Percentiles rank a stretch among this genome's conserved stretches.
These are phyloP conservation scores for Struthidea cinerea DNA, from an alignment of 2,113 vertebrate genomes.

Conservation along the genomic window DNA sequence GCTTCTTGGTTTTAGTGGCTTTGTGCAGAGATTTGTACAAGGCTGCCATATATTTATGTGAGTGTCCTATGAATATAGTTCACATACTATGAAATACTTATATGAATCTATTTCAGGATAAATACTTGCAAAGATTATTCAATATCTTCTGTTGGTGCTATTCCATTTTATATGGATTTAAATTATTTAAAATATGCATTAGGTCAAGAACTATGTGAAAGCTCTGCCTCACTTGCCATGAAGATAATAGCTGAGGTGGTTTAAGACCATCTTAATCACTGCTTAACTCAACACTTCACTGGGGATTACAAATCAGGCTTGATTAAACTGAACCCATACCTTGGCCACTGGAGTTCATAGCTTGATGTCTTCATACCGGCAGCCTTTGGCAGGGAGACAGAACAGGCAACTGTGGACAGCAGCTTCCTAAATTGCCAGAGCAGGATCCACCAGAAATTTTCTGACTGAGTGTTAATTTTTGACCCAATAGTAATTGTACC, in stretches of 20 bases:
- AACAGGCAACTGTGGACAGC: background rate
- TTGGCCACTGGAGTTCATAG: background rate
- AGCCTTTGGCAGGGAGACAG: background rate
- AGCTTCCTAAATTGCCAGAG: background rate
- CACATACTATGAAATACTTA: background rate
- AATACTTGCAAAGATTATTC: background rate
- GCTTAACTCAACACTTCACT: background rate
- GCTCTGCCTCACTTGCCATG: background rate
- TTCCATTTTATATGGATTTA: background rate
- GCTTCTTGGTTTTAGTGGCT: background rate
- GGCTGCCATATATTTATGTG: background rate
- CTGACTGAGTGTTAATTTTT: background rate
- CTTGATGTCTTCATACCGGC: constrained; percentile 21
- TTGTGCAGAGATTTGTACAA: background rate
- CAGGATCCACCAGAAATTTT: background rate
- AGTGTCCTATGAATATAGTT: background rate
- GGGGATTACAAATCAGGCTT: constrained; percentile 17
- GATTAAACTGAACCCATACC: constrained; percentile 20
- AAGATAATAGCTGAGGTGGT: constrained; percentile 8
- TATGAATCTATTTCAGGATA: background rate
- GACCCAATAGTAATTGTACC: accelerated
- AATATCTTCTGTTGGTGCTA: background rate
- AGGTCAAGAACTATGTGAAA: constrained; percentile 9
- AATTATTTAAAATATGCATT: constrained; percentile 21
- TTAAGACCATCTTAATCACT: constrained; percentile 31